phyloP scores from a whole-genome alignment of 92 coral and sea anemone species.

The Porites evermanni region DNA sequence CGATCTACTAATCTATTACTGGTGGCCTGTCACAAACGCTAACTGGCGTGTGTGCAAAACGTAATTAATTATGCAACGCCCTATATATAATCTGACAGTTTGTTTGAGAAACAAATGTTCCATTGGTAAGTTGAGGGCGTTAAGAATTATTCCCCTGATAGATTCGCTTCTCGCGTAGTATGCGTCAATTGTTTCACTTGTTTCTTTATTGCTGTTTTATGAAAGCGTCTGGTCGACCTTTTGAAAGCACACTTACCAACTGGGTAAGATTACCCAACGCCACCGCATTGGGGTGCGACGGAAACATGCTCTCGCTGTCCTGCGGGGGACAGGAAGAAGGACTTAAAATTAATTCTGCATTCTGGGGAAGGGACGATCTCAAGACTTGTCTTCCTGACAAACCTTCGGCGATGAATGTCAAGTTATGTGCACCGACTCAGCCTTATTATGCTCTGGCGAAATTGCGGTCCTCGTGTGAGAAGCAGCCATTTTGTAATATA shows the following conservation, averaged over 20 bases:
- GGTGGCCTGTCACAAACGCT: conserved; percentile 16
- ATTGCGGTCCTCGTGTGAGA: conserved; percentile 74
- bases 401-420: conserved; percentile 39
- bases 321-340: conserved; percentile 81
- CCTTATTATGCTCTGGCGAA: conserved; percentile 71
- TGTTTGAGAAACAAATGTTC: conserved; percentile 12
- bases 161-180: neutral
- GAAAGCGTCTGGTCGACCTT: conserved; percentile 21
- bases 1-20: neutral
- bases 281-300: conserved; percentile 78
- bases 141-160: neutral
- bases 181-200: conserved; percentile 11
- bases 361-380: conserved; percentile 96
- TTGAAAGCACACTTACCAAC: conserved; percentile 75
- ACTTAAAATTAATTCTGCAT: conserved; percentile 85
- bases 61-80: conserved; percentile 22
- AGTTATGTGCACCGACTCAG: conserved; percentile 71
- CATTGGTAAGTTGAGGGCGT: neutral
- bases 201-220: neutral
- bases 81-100: neutral
- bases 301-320: conserved; percentile 51
- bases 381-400: conserved; percentile 73
- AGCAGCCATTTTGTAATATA: conserved; percentile 63
- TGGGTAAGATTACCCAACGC: conserved; percentile 71
- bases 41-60: conserved; percentile 28